These are phyloP conservation scores for Anaspis maculata DNA, from an alignment of 2,888 invertebrate genomes.

Conservation along the genomic window DNA sequence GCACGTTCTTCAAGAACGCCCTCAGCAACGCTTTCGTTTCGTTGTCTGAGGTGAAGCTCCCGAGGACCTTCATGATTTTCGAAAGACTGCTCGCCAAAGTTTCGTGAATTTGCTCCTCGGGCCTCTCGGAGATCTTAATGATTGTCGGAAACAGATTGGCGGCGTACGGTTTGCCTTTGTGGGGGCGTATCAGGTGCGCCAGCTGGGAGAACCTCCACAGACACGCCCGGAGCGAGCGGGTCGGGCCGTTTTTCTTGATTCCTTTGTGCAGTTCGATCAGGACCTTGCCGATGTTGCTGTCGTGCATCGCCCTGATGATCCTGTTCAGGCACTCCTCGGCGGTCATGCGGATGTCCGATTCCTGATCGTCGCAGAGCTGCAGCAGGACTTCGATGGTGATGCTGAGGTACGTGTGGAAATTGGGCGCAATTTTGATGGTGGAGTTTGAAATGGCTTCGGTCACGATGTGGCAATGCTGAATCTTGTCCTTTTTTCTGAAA, in stretches of 20 bases:
- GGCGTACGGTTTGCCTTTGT: constrained; percentile 71
- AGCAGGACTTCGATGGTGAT: constrained; percentile 64
- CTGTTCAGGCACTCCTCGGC: constrained; percentile 76
- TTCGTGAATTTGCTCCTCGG: constrained; percentile 65
- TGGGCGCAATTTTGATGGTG: constrained; percentile 51
- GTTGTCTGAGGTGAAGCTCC: constrained; percentile 61
- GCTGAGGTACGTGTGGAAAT: constrained; percentile 58
- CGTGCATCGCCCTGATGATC: constrained; percentile 57
- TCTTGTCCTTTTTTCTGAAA: constrained; percentile 62
- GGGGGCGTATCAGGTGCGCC: constrained; percentile 65
- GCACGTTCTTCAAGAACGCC: constrained; percentile 58
- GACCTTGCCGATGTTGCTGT: constrained; percentile 62
- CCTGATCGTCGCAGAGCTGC: constrained; percentile 64
- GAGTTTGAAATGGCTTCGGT: constrained; percentile 62
- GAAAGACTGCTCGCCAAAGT: constrained; percentile 55
- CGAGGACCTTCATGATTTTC: constrained; percentile 58
- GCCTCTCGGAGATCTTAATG: constrained; percentile 59
- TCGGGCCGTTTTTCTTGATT: constrained; percentile 68
- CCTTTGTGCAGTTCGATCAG: constrained; percentile 75
- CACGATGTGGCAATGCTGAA: constrained; percentile 61
- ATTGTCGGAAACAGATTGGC: constrained; percentile 66
- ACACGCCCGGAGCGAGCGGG: constrained; percentile 65
- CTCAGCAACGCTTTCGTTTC: constrained; percentile 63
- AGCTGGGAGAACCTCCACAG: constrained; percentile 69
- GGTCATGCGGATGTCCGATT: constrained; percentile 69